Conservation (phyloP, 2,888 invertebrate genomes). For the Lobophora halterata region DNA sequence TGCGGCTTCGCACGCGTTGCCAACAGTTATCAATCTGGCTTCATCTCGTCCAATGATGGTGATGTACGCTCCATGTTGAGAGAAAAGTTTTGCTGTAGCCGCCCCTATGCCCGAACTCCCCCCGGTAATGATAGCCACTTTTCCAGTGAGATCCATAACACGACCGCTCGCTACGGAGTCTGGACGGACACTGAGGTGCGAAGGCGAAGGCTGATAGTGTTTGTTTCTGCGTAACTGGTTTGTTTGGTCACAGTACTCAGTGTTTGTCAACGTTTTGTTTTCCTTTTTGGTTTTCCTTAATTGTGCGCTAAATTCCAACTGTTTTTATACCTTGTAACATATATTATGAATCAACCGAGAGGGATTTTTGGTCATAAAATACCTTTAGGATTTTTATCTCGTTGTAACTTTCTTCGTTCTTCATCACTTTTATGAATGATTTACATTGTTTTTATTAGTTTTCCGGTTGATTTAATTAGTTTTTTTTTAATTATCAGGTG, state of each 20-base stretch:
- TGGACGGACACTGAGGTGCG: conserved; percentile 3
- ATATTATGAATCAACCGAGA: no score
- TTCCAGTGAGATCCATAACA: conserved; percentile 50
- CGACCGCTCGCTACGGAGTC: conserved; percentile 7
- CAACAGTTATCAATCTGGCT: conserved; percentile 44
- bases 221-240: conserved; percentile 17
- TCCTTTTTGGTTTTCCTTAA: conserved; percentile 4
- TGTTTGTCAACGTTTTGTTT: conserved; percentile 20
- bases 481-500: no score
- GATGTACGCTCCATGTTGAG: conserved; percentile 46
- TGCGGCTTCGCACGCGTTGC: conserved; percentile 40
- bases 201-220: conserved; percentile 6
- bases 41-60: conserved; percentile 55
- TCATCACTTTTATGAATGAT: no score
- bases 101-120: conserved; percentile 63
- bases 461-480: no score
- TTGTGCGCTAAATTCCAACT: not conserved
- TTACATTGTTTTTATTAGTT: no score
- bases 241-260: conserved; percentile 1
- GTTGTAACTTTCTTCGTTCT: no score
- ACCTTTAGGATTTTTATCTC: no score
- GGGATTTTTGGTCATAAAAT: no score
- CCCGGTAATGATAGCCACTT: conserved; percentile 57
- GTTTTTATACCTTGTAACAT: no score
- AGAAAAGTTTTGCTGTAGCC: conserved; percentile 54